Base-by-base conservation (phyloP, 2,888 invertebrate genomes). In the Spatulosminthurus flaviceps region DNA sequence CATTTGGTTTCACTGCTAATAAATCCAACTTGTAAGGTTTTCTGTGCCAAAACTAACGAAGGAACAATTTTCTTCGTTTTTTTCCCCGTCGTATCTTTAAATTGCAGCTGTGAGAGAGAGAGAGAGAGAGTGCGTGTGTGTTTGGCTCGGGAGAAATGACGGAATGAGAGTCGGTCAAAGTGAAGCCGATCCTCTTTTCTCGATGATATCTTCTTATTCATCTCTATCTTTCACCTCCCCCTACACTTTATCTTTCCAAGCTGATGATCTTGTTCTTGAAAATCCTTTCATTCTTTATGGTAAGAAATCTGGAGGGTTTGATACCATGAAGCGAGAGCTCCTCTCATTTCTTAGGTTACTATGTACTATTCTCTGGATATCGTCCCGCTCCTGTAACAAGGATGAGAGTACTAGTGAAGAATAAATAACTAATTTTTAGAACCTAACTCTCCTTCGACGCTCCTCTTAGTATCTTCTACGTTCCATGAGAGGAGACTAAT, bases 1-100 rank as follows among this genome's bases (percentile, higher is more conserved):
- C 51, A 51, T 51, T 51, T 51, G 51, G 51, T 51, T 51, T 51
- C 51, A 51, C 51, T n/a, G n/a, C n/a, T 51, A 51, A 51, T 51
- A 51, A 51, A 51, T 51, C 51, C 51, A 51, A 2, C n/a, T n/a
- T 19, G 51, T 51, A 11, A 19, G 51, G 7, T 41, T 41, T 9
- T 51, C 16, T 51, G 7, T 51, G 51, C 51, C 51, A 51, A 51
- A 51, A 51, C 51, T 51, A 51, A 51, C 51, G 51, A n/a, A n/a
- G n/a, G n/a, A 51, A 51, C 51, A 51, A 51, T 51, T 51, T 51
- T 51, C 51, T n/a, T 16, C 16, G 9, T 13, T 2, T 19, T 51
- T 5, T 2, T 4, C 19, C 2, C 51, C 16, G n/a, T n/a, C n/a
- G n/a, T n/a, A n/a, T n/a, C n/a, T n/a, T n/a, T n/a, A n/a, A n/a